Conservation (phyloP, 2,888 invertebrate species). For the Thymelicus acteon region DNA sequence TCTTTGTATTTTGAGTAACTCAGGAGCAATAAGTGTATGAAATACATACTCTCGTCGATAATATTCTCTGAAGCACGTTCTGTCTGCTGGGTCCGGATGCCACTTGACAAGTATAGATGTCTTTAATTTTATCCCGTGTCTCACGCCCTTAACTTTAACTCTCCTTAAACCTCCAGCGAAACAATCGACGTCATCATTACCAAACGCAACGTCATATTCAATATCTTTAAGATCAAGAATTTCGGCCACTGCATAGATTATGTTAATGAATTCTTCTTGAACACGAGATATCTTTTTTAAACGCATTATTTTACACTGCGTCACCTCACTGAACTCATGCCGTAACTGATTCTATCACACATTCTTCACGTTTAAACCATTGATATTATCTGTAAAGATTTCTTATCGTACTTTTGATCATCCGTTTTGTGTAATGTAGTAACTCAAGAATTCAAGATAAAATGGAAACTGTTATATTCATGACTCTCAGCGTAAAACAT, state of each 20-base stretch:
- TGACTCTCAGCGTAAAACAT: not conserved
- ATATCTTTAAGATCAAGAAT: slow-evolving; percentile 52
- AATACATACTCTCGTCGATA: slow-evolving; percentile 62
- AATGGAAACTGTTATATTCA: not conserved
- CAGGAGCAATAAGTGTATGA: slow-evolving; percentile 55
- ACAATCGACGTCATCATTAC: slow-evolving; percentile 62
- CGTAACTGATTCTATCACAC: slow-evolving; percentile 3
- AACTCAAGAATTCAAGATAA: not conserved
- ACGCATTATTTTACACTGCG: slow-evolving; percentile 54
- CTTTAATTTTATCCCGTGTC: slow-evolving; percentile 58
- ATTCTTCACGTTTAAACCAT: slow-evolving; percentile 8
- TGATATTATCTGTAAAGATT: slow-evolving; percentile 25
- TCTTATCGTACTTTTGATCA: slow-evolving; percentile 12
- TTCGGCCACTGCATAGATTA: slow-evolving; percentile 61
- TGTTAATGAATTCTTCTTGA: slow-evolving; percentile 57
- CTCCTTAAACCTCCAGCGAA: slow-evolving; percentile 57
- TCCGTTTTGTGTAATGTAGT: not conserved
- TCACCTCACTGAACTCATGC: not conserved
- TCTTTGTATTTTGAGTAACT: slow-evolving; percentile 59
- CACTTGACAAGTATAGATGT: slow-evolving; percentile 59
- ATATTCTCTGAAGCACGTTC: slow-evolving; percentile 57
- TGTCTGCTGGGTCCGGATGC: slow-evolving; percentile 57
- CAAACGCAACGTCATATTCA: slow-evolving; percentile 53
- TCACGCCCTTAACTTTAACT: slow-evolving; percentile 57
- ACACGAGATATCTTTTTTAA: slow-evolving; percentile 62